Evolutionary conservation across 2,888 invertebrate species (phyloP).

Genomic region (Cephus spinipes): DNA sequence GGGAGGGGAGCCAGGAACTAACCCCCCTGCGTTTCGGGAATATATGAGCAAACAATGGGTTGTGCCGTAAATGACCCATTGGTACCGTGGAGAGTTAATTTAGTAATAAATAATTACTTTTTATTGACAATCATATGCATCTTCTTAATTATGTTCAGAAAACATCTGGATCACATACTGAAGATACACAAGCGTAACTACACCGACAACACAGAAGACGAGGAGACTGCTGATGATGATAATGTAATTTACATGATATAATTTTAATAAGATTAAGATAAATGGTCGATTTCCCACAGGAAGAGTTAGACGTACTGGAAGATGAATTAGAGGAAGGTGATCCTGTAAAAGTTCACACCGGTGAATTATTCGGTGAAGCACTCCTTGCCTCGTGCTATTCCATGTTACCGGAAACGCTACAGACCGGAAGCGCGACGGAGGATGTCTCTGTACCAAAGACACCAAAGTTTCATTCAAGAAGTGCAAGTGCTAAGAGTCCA

Average conservation of each 20-base stretch:
- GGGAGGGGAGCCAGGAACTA: too few species aligned
- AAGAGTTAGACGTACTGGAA: conserved; percentile 55
- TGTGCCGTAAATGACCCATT: too few species aligned
- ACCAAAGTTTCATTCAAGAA: conserved; percentile 19
- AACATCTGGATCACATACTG: conserved; percentile 52
- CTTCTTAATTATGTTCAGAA: conserved; percentile 30
- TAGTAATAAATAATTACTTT: neutral
- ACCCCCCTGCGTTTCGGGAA: too few species aligned
- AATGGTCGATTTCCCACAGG: conserved; percentile 35
- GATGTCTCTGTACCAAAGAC: conserved; percentile 14
- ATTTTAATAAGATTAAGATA: neutral
- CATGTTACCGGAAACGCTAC: conserved; percentile 16
- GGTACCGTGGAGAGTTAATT: neutral
- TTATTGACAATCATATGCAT: neutral
- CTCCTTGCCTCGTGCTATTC: conserved; percentile 52
- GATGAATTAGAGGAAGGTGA: conserved; percentile 58
- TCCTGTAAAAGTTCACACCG: conserved; percentile 50
- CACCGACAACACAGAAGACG: conserved; percentile 15
- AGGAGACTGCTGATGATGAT: conserved; percentile 51
- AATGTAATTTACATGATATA: conserved; percentile 27
- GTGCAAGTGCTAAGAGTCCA: conserved; percentile 12
- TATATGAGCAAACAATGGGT: too few species aligned
- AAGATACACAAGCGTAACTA: conserved; percentile 46
- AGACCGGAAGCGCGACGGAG: neutral
- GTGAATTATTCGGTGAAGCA: conserved; percentile 55